phyloP scores from a whole-genome alignment of 2,888 invertebrate genomes.

The Pegoplata infirma region DNA sequence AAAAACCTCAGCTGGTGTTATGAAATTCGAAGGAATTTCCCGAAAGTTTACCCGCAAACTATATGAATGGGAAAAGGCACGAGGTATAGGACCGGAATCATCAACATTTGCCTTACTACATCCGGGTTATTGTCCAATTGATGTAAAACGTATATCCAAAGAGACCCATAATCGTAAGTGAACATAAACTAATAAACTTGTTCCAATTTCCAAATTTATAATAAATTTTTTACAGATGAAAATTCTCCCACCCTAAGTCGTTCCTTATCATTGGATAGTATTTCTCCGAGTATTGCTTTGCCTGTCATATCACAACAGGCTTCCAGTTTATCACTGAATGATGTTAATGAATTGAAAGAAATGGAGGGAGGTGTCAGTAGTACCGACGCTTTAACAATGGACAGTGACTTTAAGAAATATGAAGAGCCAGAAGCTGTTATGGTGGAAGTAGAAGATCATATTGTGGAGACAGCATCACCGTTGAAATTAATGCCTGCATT shows the following conservation, averaged over 20 bases:
- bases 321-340: slow-evolving; percentile 86
- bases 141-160: slow-evolving; percentile 75
- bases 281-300: slow-evolving; percentile 80
- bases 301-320: slow-evolving; percentile 82
- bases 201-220: slow-evolving; percentile 1
- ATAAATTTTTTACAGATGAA: slow-evolving; percentile 67
- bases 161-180: slow-evolving; percentile 71
- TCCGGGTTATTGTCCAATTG: slow-evolving; percentile 79
- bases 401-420: slow-evolving; percentile 73
- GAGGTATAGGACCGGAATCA: slow-evolving; percentile 90
- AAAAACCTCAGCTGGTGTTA: slow-evolving; percentile 89
- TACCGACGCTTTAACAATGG: slow-evolving; percentile 69
- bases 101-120: slow-evolving; percentile 89
- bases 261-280: slow-evolving; percentile 88
- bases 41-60: slow-evolving; percentile 92
- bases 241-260: slow-evolving; percentile 81
- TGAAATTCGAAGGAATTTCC: slow-evolving; percentile 91
- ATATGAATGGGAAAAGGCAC: slow-evolving; percentile 95
- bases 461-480: slow-evolving; percentile 88
- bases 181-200: not conserved
- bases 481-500: slow-evolving; percentile 83
- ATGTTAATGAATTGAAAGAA: slow-evolving; percentile 83
- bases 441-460: slow-evolving; percentile 89
- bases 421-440: slow-evolving; percentile 85
- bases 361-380: slow-evolving; percentile 75